These are phyloP conservation scores for Delichon dasypus DNA, from an alignment of 2,797 vertebrate genomes.

Conservation along the genomic window DNA sequence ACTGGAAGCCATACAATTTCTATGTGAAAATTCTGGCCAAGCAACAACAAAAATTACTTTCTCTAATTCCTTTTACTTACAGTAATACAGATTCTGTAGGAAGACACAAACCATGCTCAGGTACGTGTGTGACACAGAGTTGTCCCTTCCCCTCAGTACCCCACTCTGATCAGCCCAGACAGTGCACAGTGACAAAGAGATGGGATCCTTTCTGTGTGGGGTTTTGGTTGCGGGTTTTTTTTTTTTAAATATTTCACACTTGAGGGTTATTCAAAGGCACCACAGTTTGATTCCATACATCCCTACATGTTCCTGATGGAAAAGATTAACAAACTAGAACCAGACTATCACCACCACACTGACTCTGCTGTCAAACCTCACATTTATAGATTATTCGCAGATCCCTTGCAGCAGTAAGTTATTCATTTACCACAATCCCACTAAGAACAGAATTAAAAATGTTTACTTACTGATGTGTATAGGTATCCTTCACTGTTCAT, in stretches of 20 bases:
- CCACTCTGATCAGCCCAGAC: background rate
- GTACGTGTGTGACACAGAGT: fast-evolving
- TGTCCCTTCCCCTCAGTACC: background rate
- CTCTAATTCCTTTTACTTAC: background rate
- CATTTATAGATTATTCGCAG: fast-evolving
- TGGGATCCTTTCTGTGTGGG: background rate
- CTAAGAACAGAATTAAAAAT: background rate
- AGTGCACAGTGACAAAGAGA: background rate
- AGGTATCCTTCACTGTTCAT: constrained; percentile 99
- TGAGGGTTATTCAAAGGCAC: background rate
- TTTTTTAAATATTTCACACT: background rate
- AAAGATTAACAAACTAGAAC: background rate
- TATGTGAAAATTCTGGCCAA: background rate
- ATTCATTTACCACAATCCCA: background rate
- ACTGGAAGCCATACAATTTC: background rate
- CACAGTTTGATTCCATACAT: background rate
- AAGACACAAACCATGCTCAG: background rate
- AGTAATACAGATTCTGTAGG: background rate
- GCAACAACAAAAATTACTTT: background rate
- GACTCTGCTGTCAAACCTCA: background rate
- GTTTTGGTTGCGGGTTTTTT: fast-evolving
- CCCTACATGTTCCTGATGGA: background rate
- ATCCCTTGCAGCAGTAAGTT: background rate
- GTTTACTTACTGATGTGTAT: constrained; percentile 94
- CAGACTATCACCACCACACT: background rate